Evolutionary conservation across 2,888 invertebrate genomes (phyloP).

Genomic region (Orthonevra nobilis): DNA sequence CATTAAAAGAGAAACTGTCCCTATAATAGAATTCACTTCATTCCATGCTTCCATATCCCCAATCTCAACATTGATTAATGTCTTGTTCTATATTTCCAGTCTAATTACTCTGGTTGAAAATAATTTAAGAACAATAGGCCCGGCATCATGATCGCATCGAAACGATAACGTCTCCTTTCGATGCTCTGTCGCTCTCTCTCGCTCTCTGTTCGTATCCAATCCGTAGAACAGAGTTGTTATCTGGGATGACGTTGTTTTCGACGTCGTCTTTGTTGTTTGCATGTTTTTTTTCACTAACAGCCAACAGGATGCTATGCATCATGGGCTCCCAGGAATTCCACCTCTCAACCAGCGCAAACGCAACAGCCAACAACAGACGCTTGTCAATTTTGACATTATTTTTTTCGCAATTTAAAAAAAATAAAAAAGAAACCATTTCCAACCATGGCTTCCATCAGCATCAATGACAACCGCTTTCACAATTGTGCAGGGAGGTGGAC

Average conservation of each 20-base stretch:
- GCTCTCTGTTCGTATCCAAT: constrained; percentile 31
- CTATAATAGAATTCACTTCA: constrained; percentile 8
- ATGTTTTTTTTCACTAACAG: constrained; percentile 68
- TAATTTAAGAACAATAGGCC: constrained; percentile 67
- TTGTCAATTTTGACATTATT: constrained; percentile 68
- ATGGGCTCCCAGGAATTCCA: constrained; percentile 63
- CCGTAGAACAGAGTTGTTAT: constrained; percentile 68
- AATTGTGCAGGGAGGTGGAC: constrained; percentile 50
- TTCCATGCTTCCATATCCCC: constrained; percentile 24
- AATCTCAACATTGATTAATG: constrained; percentile 66
- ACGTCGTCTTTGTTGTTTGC: constrained; percentile 64
- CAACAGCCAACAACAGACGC: constrained; percentile 54
- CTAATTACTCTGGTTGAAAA: constrained; percentile 67
- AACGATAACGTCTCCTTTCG: constrained; percentile 56
- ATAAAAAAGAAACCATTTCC: background rate
- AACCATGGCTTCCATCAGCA: constrained; percentile 67
- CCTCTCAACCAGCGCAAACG: constrained; percentile 7
- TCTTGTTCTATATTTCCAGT: constrained; percentile 70
- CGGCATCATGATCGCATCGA: constrained; percentile 54
- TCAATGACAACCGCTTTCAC: constrained; percentile 61
- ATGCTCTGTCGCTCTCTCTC: background rate
- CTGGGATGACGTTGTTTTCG: constrained; percentile 66
- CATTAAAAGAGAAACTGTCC: constrained; percentile 5
- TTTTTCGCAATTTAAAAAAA: constrained; percentile 26
- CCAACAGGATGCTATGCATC: constrained; percentile 69